Percentiles rank a stretch among this genome's conserved stretches.
phyloP scores from a whole-genome alignment of 2,113 vertebrate species.

The Muscicapa adusta region DNA sequence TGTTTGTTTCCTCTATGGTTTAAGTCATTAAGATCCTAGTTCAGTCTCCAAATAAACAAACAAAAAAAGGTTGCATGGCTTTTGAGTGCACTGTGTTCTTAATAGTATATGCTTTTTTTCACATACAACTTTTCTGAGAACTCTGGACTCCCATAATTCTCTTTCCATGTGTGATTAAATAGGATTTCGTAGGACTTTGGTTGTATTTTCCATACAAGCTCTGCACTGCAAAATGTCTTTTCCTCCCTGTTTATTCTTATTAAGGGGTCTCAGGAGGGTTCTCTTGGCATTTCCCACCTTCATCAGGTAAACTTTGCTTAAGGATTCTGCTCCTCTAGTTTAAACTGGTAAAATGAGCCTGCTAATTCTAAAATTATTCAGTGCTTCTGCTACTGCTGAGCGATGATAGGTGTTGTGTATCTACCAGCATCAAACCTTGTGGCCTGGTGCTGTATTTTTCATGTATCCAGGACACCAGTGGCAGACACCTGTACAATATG shows the following conservation, averaged over 20 bases:
- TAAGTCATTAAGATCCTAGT: background rate
- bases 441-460: background rate
- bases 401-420: background rate
- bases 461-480: background rate
- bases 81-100: background rate
- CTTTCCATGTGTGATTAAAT: background rate
- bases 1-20: background rate
- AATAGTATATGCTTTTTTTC: background rate
- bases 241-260: background rate
- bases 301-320: conserved; percentile 20
- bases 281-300: background rate
- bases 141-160: background rate
- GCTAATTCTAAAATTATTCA: conserved; percentile 11
- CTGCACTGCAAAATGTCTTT: background rate
- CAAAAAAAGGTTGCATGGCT: background rate
- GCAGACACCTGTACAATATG: background rate
- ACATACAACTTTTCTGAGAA: background rate
- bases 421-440: background rate
- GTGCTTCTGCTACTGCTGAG: background rate
- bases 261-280: background rate
- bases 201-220: background rate
- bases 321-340: background rate
- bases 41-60: background rate
- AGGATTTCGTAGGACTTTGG: background rate
- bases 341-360: background rate